Conservation (phyloP, 2,113 vertebrate species). For the Apodemus speciosus region DNA sequence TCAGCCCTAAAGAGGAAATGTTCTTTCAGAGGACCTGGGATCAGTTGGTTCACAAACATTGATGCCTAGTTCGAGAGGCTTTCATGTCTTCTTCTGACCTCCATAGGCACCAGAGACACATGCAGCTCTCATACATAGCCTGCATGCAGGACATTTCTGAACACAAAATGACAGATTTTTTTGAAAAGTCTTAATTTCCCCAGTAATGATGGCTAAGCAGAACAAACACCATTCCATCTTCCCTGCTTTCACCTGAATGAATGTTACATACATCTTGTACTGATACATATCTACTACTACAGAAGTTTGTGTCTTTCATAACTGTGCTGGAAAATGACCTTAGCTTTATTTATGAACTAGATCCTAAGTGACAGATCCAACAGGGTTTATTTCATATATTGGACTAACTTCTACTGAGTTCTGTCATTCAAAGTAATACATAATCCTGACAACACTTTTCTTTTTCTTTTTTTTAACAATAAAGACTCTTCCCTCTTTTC, state of each 20-base stretch:
- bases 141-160: too few species aligned
- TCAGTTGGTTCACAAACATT: not conserved
- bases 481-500: too few species aligned
- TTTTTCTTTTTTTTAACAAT: too few species aligned
- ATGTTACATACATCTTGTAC: conserved; percentile 31
- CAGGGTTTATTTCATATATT: conserved; percentile 48
- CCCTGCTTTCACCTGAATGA: not conserved
- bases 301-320: conserved; percentile 29
- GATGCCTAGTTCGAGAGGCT: not conserved
- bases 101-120: too few species aligned
- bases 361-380: conserved; percentile 54
- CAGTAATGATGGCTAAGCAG: not conserved
- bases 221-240: not conserved
- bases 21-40: not conserved
- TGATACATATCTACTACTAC: not conserved
- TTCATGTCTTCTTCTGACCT: too few species aligned
- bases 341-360: fast-evolving
- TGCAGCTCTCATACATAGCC: too few species aligned
- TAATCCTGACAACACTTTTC: conserved; percentile 61
- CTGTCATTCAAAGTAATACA: conserved; percentile 49
- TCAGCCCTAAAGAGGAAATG: not conserved
- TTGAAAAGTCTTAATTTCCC: not conserved
- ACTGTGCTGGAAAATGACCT: conserved; percentile 32
- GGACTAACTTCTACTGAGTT: too few species aligned
- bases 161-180: too few species aligned